These are phyloP conservation scores for Hydraecia micacea DNA, from an alignment of 2,888 invertebrate species.

Conservation along the genomic window DNA sequence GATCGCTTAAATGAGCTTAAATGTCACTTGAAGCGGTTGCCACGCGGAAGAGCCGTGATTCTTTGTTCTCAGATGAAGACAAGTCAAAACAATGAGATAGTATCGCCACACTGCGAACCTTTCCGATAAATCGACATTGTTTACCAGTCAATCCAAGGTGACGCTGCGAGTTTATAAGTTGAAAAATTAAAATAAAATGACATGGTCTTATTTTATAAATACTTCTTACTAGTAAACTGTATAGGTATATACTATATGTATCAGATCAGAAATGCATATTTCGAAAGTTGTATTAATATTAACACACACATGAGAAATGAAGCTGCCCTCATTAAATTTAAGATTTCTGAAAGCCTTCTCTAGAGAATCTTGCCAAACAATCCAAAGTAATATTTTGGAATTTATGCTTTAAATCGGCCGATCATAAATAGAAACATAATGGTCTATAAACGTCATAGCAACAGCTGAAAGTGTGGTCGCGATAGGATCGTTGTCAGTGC, in stretches of 20 bases:
- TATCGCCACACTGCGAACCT: constrained; percentile 77
- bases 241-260: not conserved
- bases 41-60: constrained; percentile 83
- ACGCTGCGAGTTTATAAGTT: constrained; percentile 60
- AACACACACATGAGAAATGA: constrained; percentile 12
- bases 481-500: constrained; percentile 78
- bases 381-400: constrained; percentile 59
- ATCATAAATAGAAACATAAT: constrained; percentile 78
- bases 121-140: constrained; percentile 75
- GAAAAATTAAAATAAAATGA: constrained; percentile 67
- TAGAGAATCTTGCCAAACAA: constrained; percentile 27
- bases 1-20: constrained; percentile 87
- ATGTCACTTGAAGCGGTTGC: constrained; percentile 87
- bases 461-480: constrained; percentile 76
- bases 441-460: constrained; percentile 79
- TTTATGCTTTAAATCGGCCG: constrained; percentile 71
- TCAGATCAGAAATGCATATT: constrained; percentile 13
- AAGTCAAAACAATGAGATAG: constrained; percentile 83
- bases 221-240: not conserved
- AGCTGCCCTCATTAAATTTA: constrained; percentile 7
- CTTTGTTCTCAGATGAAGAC: constrained; percentile 82
- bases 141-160: constrained; percentile 65
- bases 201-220: constrained; percentile 43
- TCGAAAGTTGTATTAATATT: constrained; percentile 20
- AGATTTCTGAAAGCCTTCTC: constrained; percentile 16